phyloP scores from a whole-genome alignment of 1,140 invertebrate species.

The Cyclargus thomasi region DNA sequence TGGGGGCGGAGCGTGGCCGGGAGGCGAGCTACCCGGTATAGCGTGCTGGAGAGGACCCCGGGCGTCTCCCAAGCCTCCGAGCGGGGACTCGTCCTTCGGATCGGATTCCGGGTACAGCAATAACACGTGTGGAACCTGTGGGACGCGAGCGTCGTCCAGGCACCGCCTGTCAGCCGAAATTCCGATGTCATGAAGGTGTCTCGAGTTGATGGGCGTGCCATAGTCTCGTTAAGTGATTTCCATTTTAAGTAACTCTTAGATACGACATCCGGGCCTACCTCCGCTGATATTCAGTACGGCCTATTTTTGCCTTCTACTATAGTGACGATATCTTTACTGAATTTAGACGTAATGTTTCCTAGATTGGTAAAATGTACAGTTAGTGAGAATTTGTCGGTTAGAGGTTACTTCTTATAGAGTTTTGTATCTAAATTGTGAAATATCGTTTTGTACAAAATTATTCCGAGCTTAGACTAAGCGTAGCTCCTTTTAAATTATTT shows the following conservation, averaged over 20 bases:
- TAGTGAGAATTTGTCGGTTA: slow-evolving; percentile 32
- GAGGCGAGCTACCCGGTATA: slow-evolving; percentile 59
- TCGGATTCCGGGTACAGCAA: slow-evolving; percentile 78
- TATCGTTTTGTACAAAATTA: slow-evolving; percentile 61
- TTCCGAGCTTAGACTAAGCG: slow-evolving; percentile 57
- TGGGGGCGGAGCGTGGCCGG: slow-evolving; percentile 59
- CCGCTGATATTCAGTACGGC: slow-evolving; percentile 45
- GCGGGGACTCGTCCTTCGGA: slow-evolving; percentile 73
- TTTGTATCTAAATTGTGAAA: neutral
- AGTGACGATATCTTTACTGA: slow-evolving; percentile 22
- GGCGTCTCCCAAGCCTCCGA: slow-evolving; percentile 61
- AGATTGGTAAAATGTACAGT: slow-evolving; percentile 37
- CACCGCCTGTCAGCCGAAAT: slow-evolving; percentile 55
- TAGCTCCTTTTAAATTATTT: slow-evolving; percentile 69
- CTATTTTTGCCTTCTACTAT: slow-evolving; percentile 43
- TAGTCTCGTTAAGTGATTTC: slow-evolving; percentile 33
- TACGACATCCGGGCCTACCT: slow-evolving; percentile 35
- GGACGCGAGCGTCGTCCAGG: slow-evolving; percentile 68
- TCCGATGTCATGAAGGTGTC: slow-evolving; percentile 40
- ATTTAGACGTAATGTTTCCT: slow-evolving; percentile 20
- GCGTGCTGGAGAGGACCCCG: slow-evolving; percentile 67
- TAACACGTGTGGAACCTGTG: slow-evolving; percentile 76
- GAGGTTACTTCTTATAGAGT: neutral
- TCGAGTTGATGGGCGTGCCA: slow-evolving; percentile 32
- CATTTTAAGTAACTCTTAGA: slow-evolving; percentile 7